phyloP scores from a whole-genome alignment of 2,888 invertebrate genomes.

The Pinctada fucata region DNA sequence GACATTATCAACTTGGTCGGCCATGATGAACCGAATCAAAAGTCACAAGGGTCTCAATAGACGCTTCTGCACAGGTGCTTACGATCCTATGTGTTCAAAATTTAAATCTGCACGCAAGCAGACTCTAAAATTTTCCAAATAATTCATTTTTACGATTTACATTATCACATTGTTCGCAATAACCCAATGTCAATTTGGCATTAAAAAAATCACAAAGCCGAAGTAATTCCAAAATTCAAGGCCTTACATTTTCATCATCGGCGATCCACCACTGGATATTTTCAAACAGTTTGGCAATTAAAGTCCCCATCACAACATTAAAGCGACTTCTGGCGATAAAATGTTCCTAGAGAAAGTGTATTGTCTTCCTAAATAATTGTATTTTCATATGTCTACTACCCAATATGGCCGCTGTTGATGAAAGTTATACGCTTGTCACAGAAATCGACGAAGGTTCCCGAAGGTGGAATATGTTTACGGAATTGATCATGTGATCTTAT shows the following conservation, averaged over 20 bases:
- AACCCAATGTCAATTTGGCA: constrained; percentile 34
- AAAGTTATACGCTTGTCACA: constrained; percentile 97
- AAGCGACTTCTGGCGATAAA: constrained; percentile 23
- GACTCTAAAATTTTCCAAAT: constrained; percentile 28
- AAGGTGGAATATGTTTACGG: constrained; percentile 64
- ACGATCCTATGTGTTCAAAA: constrained; percentile 38
- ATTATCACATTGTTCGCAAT: constrained; percentile 28
- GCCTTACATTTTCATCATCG: constrained; percentile 18
- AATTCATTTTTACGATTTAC: constrained; percentile 29
- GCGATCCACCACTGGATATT: neutral
- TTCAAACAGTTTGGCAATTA: constrained; percentile 14
- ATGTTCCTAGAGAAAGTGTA: constrained; percentile 23
- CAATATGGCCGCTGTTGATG: constrained; percentile 97
- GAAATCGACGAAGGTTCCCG: constrained; percentile 80
- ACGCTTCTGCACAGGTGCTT: constrained; percentile 28
- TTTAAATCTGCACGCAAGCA: constrained; percentile 30
- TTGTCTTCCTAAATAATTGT: constrained; percentile 60
- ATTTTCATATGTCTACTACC: constrained; percentile 87
- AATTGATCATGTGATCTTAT: constrained; percentile 66
- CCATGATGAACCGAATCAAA: constrained; percentile 81
- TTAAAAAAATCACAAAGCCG: constrained; percentile 41
- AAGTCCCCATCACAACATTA: constrained; percentile 31
- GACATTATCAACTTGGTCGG: constrained; percentile 84
- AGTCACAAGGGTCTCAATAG: constrained; percentile 28
- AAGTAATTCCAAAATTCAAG: constrained; percentile 31